phyloP scores from a whole-genome alignment of 2,113 vertebrate species.

The Caloenas nicobarica region DNA sequence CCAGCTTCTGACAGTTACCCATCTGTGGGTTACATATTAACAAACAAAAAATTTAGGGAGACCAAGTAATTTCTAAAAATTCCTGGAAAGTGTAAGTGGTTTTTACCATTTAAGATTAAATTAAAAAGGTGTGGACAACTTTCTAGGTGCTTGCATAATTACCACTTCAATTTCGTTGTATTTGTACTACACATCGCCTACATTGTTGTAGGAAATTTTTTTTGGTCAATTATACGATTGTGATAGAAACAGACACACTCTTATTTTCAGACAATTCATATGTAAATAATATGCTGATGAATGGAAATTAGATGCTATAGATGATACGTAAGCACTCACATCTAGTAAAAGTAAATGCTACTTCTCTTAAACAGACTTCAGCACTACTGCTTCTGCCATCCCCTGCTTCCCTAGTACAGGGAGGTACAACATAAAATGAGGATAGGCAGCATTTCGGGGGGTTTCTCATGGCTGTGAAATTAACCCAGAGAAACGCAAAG shows the following conservation, averaged over 20 bases:
- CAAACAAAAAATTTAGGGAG: neutral
- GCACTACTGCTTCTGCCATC: neutral
- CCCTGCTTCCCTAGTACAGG: neutral
- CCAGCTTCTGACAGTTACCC: neutral
- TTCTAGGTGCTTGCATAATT: slow-evolving; percentile 15
- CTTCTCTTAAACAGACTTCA: slow-evolving; percentile 42
- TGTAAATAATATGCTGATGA: slow-evolving; percentile 81
- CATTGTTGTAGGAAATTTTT: slow-evolving; percentile 29
- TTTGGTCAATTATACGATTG: slow-evolving; percentile 60
- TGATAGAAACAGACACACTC: slow-evolving; percentile 69
- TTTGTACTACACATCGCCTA: neutral
- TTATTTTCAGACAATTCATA: slow-evolving; percentile 74
- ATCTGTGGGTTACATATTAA: neutral
- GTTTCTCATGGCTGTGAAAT: slow-evolving; percentile 26
- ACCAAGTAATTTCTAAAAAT: neutral
- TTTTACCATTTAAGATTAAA: neutral
- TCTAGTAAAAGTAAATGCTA: slow-evolving; percentile 61
- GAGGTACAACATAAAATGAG: slow-evolving; percentile 16
- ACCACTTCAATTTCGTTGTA: neutral
- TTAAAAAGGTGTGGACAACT: neutral
- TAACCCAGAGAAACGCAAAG: neutral
- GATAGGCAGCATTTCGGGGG: neutral
- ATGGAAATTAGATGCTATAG: slow-evolving; percentile 80
- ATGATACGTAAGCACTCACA: slow-evolving; percentile 65
- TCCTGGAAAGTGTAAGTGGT: neutral